Conservation (phyloP, 2,113 vertebrate genomes). For the Mastomys coucha region DNA sequence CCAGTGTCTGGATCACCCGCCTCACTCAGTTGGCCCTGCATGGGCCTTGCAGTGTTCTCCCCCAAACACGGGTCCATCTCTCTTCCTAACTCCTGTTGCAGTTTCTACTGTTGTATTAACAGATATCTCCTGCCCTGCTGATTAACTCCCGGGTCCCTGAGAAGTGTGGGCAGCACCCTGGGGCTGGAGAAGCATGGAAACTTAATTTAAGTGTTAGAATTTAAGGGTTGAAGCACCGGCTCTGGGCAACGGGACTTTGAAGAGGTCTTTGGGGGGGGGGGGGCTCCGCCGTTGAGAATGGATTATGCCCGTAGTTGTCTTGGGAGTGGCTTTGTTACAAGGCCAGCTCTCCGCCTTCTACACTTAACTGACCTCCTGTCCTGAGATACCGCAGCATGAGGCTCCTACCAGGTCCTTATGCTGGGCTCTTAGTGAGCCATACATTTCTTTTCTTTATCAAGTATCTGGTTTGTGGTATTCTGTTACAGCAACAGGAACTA, state of each 20-base stretch:
- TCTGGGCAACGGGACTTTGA: neutral
- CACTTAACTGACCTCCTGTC: neutral
- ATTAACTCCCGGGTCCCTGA: constrained; percentile 39
- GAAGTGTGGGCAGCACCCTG: neutral
- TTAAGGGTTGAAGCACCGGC: neutral
- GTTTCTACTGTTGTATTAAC: neutral
- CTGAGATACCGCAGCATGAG: neutral
- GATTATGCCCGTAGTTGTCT: neutral
- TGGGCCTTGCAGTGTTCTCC: neutral
- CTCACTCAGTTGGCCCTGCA: neutral
- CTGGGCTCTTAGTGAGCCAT: neutral
- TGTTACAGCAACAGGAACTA: neutral
- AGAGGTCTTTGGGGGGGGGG: neutral
- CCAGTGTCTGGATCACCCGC: neutral
- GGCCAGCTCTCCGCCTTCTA: neutral
- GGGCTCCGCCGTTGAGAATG: neutral
- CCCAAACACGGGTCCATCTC: neutral
- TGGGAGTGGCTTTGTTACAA: neutral
- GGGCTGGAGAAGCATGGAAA: constrained; percentile 23
- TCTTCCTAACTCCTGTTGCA: neutral
- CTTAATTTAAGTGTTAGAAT: neutral
- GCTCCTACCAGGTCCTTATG: neutral
- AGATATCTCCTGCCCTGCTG: neutral
- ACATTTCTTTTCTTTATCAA: neutral
- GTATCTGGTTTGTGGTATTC: neutral